These are phyloP conservation scores for Ceratosolen solmsi DNA, from an alignment of 1,140 invertebrate species.

Conservation along the genomic window DNA sequence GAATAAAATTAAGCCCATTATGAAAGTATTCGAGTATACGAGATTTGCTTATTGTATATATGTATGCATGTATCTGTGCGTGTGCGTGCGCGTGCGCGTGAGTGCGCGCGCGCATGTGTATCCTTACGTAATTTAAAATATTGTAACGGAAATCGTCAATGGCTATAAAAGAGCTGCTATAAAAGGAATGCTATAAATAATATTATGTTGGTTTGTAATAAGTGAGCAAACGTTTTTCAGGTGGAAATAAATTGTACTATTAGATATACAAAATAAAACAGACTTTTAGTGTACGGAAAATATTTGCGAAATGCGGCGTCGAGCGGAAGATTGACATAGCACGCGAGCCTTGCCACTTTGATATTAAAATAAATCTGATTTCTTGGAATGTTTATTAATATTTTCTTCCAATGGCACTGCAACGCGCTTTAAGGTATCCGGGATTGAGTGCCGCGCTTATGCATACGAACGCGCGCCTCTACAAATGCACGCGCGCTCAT, in stretches of 20 bases:
- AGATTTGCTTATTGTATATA: too few relatives aligned
- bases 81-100: too few relatives aligned
- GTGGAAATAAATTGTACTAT: not conserved
- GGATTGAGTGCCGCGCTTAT: not conserved
- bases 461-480: too few relatives aligned
- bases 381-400: slow-evolving; percentile 15
- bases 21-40: too few relatives aligned
- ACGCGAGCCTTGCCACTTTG: not conserved
- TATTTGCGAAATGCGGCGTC: not conserved
- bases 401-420: slow-evolving; percentile 1
- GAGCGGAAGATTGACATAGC: not conserved
- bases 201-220: not conserved
- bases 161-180: too few relatives aligned
- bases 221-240: not conserved
- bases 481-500: too few relatives aligned
- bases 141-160: too few relatives aligned
- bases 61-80: too few relatives aligned
- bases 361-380: not conserved
- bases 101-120: too few relatives aligned
- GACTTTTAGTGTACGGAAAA: too few relatives aligned
- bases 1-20: too few relatives aligned
- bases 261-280: not conserved
- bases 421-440: not conserved
- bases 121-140: too few relatives aligned
- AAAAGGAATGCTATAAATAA: not conserved